Percentiles rank a stretch among this genome's conserved stretches.
These are phyloP conservation scores for Rhinolophus sinicus DNA, from an alignment of 2,113 vertebrate species.

Conservation along the genomic window DNA sequence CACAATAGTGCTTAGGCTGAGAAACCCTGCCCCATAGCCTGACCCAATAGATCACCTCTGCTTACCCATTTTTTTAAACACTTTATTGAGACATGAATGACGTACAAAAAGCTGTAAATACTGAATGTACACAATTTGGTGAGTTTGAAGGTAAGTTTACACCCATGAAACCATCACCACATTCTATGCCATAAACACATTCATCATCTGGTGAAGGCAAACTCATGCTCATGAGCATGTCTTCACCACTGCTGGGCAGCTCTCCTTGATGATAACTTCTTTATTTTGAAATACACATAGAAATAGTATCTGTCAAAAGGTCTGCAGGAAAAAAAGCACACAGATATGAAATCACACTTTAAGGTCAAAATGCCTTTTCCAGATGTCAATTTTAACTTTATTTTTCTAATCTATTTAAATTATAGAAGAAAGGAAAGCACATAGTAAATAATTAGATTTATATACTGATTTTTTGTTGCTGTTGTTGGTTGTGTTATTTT, in stretches of 20 bases:
- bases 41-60: not conserved
- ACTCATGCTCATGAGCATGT: not conserved
- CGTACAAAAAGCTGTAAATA: not conserved
- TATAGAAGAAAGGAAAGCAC: not conserved
- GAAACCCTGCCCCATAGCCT: not conserved
- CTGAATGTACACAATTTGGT: not conserved
- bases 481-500: not conserved
- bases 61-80: not conserved
- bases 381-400: not conserved
- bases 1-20: not conserved
- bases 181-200: not conserved
- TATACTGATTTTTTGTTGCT: not conserved
- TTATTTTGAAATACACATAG: not conserved
- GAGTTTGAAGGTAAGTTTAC: not conserved
- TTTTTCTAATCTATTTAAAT: slow-evolving; percentile 6
- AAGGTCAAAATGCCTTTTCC: not conserved
- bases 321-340: not conserved
- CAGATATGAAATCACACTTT: not conserved
- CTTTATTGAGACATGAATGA: not conserved
- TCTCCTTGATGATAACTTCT: not conserved
- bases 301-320: not conserved
- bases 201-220: not conserved
- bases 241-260: not conserved
- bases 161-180: not conserved
- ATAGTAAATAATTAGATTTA: not conserved